These are phyloP conservation scores for Caracal caracal DNA, from an alignment of 2,113 vertebrate species.

Conservation along the genomic window DNA sequence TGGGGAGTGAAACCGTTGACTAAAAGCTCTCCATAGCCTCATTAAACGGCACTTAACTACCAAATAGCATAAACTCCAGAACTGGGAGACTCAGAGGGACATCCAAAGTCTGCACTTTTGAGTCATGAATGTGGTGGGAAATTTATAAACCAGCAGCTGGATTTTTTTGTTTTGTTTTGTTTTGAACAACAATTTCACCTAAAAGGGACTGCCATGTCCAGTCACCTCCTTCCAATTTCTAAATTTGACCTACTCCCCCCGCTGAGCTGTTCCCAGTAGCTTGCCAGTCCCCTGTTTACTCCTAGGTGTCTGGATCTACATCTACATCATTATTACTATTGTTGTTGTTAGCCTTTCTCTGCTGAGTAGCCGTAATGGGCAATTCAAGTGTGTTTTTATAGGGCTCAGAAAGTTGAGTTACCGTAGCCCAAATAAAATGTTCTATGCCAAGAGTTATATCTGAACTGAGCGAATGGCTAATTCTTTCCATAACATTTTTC, in stretches of 20 bases:
- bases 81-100: not conserved
- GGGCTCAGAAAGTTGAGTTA: constrained; percentile 18
- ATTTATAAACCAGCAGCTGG: not conserved
- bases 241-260: not conserved
- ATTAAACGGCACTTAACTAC: not conserved
- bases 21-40: not conserved
- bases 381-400: constrained; percentile 22
- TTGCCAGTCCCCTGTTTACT: not conserved
- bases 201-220: not conserved
- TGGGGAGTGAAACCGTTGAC: not conserved
- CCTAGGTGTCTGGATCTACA: not conserved
- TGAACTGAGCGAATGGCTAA: constrained; percentile 11
- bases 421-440: constrained; percentile 31
- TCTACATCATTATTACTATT: not conserved
- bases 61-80: not conserved
- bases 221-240: not conserved
- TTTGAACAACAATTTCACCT: not conserved
- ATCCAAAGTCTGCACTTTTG: not conserved
- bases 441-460: not conserved
- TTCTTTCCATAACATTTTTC: constrained; percentile 51
- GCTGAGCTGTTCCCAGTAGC: not conserved
- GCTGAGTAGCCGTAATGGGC: not conserved
- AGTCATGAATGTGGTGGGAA: not conserved
- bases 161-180: not conserved
- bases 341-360: not conserved